Conservation (phyloP, 1,140 invertebrate genomes). For the Trichonephila inaurata region DNA sequence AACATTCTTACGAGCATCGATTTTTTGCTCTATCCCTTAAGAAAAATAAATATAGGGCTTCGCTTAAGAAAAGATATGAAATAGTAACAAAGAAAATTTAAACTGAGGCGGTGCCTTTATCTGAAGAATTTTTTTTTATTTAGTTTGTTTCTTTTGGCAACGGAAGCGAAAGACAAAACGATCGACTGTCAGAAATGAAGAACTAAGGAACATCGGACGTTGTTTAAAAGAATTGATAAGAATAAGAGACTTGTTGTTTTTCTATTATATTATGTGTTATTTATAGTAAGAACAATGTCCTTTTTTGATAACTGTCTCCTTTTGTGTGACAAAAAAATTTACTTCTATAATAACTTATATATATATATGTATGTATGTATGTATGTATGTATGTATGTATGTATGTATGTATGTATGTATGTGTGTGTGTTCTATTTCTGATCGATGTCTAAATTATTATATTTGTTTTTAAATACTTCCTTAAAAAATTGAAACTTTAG, state of each 20-base stretch:
- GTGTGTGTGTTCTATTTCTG: too few relatives aligned
- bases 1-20: constrained; percentile 48
- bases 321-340: too few relatives aligned
- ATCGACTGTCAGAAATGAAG: constrained; percentile 58
- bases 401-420: too few relatives aligned
- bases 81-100: constrained; percentile 53
- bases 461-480: too few relatives aligned
- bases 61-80: constrained; percentile 45
- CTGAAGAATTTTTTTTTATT: constrained; percentile 2
- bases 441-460: too few relatives aligned
- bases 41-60: constrained; percentile 15
- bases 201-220: constrained; percentile 9
- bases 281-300: background rate
- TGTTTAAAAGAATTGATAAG: constrained; percentile 58
- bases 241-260: constrained; percentile 31
- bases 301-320: background rate
- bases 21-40: background rate
- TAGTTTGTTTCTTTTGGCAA: constrained; percentile 42
- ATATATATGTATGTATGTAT: too few relatives aligned
- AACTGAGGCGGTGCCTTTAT: constrained; percentile 55
- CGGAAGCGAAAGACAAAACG: constrained; percentile 50
- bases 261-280: background rate
- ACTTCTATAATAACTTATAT: too few relatives aligned
- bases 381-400: too few relatives aligned
- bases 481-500: too few relatives aligned